Evolutionary conservation across 2,797 vertebrate genomes (phyloP).

Genomic region (Pyrocephalus nanus): DNA sequence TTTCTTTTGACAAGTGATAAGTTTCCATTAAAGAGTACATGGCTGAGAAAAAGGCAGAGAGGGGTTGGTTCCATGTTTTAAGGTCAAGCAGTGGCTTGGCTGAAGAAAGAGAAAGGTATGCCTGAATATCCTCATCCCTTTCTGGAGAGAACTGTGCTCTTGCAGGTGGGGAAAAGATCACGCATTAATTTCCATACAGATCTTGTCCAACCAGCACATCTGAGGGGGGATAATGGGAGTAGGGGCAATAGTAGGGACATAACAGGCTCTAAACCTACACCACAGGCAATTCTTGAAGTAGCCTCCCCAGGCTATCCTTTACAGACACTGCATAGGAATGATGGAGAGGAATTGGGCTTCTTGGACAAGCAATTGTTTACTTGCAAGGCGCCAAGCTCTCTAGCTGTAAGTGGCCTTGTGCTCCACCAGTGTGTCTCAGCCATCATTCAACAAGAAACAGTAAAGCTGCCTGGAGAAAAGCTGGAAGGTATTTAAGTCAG

Average conservation of each 20-base stretch:
- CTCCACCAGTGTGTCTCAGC: neutral
- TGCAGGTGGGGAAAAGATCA: neutral
- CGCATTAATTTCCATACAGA: neutral
- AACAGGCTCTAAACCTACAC: neutral
- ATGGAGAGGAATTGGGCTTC: neutral
- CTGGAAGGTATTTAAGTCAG: neutral
- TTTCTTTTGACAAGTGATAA: neutral
- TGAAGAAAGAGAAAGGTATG: neutral
- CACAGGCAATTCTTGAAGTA: rapidly evolving
- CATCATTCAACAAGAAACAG: neutral
- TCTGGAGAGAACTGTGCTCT: neutral
- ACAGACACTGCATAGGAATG: neutral
- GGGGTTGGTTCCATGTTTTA: neutral
- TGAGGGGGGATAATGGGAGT: no score
- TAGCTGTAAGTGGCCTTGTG: neutral
- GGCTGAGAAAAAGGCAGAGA: neutral
- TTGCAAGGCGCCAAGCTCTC: neutral
- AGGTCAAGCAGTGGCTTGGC: neutral
- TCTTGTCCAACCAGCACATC: neutral
- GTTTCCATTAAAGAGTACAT: neutral
- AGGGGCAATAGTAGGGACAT: rapidly evolving
- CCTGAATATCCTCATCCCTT: neutral
- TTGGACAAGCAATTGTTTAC: neutral
- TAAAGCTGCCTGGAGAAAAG: neutral
- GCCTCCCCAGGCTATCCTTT: neutral